Conservation (phyloP, 1,140 invertebrate genomes). For the Ooceraea biroi region DNA sequence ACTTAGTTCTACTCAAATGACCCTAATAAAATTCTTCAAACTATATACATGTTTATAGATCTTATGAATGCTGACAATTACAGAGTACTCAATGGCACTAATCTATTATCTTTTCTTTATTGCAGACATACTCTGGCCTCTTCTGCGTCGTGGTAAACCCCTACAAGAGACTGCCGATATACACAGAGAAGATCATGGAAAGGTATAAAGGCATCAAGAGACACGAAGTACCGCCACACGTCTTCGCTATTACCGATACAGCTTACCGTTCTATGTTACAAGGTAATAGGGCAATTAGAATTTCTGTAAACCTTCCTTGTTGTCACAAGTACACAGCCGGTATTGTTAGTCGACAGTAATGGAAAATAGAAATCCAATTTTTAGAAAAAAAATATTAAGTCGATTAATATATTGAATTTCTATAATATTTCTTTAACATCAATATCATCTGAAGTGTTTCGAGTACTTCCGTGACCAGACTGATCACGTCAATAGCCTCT, state of each 20-base stretch:
- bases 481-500: too few relatives aligned
- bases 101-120: constrained; percentile 79
- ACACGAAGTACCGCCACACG: constrained; percentile 99
- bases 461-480: too few relatives aligned
- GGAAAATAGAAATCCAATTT: background rate
- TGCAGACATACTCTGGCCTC: constrained; percentile 99
- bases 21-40: too few relatives aligned
- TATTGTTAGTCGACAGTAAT: background rate
- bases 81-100: too few relatives aligned
- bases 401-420: background rate
- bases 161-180: constrained; percentile 99
- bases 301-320: background rate
- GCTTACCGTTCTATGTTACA: constrained; percentile 99
- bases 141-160: constrained; percentile 99
- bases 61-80: too few relatives aligned
- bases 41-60: too few relatives aligned
- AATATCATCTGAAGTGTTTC: too few relatives aligned
- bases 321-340: background rate
- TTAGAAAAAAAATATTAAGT: background rate
- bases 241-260: constrained; percentile 99
- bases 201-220: constrained; percentile 99
- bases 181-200: constrained; percentile 99
- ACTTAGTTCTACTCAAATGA: too few relatives aligned
- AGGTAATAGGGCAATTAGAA: constrained; percentile 89
- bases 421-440: too few relatives aligned